Base-by-base conservation (phyloP, 2,113 vertebrate genomes). In the Pyrgilauda ruficollis region DNA sequence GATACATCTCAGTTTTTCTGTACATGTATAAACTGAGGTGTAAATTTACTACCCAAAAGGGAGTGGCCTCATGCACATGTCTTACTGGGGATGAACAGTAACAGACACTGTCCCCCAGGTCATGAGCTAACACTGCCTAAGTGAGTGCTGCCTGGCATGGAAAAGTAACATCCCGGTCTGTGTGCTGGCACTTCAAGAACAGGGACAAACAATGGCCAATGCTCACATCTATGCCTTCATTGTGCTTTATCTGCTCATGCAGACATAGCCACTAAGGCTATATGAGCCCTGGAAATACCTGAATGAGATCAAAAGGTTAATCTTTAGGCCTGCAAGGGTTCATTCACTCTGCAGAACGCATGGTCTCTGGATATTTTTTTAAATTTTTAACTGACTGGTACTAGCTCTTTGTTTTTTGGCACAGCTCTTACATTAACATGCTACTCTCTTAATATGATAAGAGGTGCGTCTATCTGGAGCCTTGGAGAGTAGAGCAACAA, bases 31-130 rank as follows among this genome's bases (percentile, higher is more conserved):
- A 79, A 69, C 14, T 43, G 7, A 30, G 17, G 7, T 39, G 31
- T 64, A 70, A 80, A 64, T 75, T 80, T 33, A 18, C 35, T 11
- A 15, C 28, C 31, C 39, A 28, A 31, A 64, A 68, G 6, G 31
- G 21, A 70, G 7, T 28, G 31, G 9, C 15, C 5, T 43, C 37
- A 52, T 20, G 7, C 9, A n/a, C 55, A 49, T 9, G 35, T 24
- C 7, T 43, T 35, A 4, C 10, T 6, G 15, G 35, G 27, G 24
- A 31, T 28, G 20, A 44, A 31, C 44, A 53, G 43, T 28, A 11
- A 2, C 3, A 14, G 13, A 16, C 3, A 1, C 9, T 59, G 20
- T 41, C 13, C 62, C 47, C 20, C 50, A 59, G 1, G 11, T 6
- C n/a, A 59, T 21, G 44, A 39, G 6, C 31, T 24, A 44, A 28